Percentiles rank a stretch among this genome's conserved stretches.
Evolutionary conservation across 2,113 vertebrate genomes (phyloP).

Genomic region (Cinclus mexicanus): DNA sequence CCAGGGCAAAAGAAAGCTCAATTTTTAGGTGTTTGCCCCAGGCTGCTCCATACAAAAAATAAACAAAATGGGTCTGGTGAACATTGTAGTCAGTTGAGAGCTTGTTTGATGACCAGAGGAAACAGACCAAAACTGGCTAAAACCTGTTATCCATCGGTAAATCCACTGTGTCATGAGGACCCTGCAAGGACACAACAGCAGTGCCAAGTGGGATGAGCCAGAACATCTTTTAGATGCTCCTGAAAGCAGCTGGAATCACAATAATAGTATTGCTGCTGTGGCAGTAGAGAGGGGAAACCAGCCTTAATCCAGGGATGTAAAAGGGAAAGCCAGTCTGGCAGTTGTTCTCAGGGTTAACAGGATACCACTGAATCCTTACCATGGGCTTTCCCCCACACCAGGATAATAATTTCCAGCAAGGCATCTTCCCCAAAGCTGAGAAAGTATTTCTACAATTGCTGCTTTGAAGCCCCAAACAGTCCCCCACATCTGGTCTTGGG

Average conservation of each 20-base stretch:
- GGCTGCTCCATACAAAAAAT: not conserved
- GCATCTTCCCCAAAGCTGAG: not conserved
- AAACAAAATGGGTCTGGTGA: not conserved
- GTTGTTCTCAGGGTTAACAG: not conserved
- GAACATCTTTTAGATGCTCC: not conserved
- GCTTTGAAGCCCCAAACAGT: not conserved
- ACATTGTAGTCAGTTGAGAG: fast-evolving
- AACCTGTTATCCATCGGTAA: fast-evolving
- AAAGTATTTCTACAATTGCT: not conserved
- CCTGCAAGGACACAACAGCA: not conserved
- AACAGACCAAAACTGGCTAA: not conserved
- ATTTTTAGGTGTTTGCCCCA: not conserved
- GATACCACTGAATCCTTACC: not conserved
- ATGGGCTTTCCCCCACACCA: not conserved
- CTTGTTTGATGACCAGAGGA: not conserved
- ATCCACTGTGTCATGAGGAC: not conserved
- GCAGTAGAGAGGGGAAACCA: not conserved
- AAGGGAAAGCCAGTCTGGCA: not conserved
- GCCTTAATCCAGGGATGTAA: not conserved
- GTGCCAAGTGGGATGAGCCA: not conserved
- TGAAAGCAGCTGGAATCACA: not conserved
- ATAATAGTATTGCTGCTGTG: fast-evolving
- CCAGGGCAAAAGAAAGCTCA: not conserved
- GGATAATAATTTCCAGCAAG: not conserved
- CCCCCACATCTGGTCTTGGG: not conserved